Evolutionary conservation across 1,140 invertebrate species (phyloP), one percentile per base, ranked within the genome.

Genomic region (Temnothorax curvispinosus): DNA sequence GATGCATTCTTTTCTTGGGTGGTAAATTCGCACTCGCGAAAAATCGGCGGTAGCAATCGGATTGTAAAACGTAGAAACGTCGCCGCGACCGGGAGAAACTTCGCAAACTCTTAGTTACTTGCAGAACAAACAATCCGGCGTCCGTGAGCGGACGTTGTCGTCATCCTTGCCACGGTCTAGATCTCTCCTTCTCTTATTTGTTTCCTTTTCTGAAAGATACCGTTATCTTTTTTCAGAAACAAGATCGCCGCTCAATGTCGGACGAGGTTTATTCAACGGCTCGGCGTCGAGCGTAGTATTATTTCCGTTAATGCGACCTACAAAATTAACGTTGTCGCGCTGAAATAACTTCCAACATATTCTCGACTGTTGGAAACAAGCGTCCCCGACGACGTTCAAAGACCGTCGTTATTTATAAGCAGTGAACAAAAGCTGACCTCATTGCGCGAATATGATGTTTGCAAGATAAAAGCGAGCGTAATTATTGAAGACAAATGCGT

Each of bases 101-200:
- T 82, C 18, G 80, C 13, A 11, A 50, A 44, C 54, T 58, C 65
- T 72, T 60, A 72, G 80, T 18, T 47, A 41, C 56, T 84, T 56
- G 69, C 41, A 60, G 69, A 84, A 50, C 80, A 84, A 84, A 84
- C 80, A 84, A 84, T 84, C 62, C 62, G 47, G 44, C n/a, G 5
- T 67, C 18, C 13, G 13, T 27, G 77, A 81, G 27, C 52, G 18
- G 50, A 81, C 77, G 64, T 56, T n/a, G 80, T 65, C 52, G 38
- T 71, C 21, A 18, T 74, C 27, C 54, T 75, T 60, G 54, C 41
- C 56, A 75, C 69, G n/a, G 27, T 27, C 13, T 41, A 72, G 67
- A 75, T 74, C 80, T 50, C 56, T 75, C 44, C n/a, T 84, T 47
- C 80, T 32, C 35, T 69, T 84, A 60, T 84, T 84, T 84, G 54